A percentile compares a stretch with the other conserved stretches of the same genome.
Evolutionary conservation across 2,888 invertebrate genomes (phyloP).

Genomic region (Sclerodermus sp.): DNA sequence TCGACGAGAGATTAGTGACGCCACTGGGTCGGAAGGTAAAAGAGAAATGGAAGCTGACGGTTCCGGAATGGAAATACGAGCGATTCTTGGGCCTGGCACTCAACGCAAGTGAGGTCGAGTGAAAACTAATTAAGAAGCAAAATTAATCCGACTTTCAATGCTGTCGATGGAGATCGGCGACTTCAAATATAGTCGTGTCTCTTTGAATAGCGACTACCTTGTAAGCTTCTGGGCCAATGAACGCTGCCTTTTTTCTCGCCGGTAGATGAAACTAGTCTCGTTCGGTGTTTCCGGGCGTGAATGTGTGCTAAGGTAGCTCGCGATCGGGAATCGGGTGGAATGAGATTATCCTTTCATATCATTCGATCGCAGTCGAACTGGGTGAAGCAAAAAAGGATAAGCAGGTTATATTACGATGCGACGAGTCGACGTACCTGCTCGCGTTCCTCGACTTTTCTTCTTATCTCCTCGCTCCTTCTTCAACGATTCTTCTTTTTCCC

Average conservation of each 20-base stretch:
- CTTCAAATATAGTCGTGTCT: too few species aligned
- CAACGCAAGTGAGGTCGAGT: not conserved
- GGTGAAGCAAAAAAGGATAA: constrained; percentile 33
- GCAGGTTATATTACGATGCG: constrained; percentile 14
- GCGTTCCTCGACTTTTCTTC: not conserved
- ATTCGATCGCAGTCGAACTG: constrained; percentile 27
- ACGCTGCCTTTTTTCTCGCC: too few species aligned
- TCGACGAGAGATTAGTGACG: too few species aligned
- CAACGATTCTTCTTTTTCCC: not conserved
- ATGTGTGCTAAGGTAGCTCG: constrained; percentile 17
- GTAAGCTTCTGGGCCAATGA: too few species aligned
- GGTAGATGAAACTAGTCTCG: not conserved
- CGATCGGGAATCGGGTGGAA: constrained; percentile 28
- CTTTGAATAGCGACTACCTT: too few species aligned
- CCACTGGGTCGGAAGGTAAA: not conserved
- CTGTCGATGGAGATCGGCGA: too few species aligned
- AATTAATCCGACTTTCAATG: too few species aligned
- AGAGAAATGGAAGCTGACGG: not conserved
- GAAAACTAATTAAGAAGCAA: too few species aligned
- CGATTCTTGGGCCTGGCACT: not conserved
- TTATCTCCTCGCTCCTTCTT: not conserved
- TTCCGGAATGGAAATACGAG: not conserved
- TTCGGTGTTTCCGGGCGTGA: constrained; percentile 11
- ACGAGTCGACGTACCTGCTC: constrained; percentile 2
- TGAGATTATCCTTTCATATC: constrained; percentile 36